These are phyloP conservation scores for Myxocyprinus asiaticus DNA, from an alignment of 2,113 vertebrate species.

Conservation along the genomic window DNA sequence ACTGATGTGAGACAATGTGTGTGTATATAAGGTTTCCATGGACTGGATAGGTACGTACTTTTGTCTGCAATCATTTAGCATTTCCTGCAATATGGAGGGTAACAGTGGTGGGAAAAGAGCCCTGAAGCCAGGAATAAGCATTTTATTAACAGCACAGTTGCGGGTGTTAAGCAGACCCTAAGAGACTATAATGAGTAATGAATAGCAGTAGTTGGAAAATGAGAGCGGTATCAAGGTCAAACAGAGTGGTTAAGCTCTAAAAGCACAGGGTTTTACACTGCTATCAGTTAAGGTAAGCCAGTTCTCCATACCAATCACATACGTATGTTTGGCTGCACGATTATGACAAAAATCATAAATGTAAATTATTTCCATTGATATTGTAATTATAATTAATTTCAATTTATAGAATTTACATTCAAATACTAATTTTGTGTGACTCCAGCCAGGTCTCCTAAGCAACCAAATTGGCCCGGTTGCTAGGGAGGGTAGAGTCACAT, in stretches of 20 bases:
- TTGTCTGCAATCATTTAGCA: conserved; percentile 52
- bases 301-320: background rate
- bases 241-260: conserved; percentile 22
- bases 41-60: conserved; percentile 36
- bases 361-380: too few relatives aligned
- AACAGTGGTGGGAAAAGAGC: conserved; percentile 43
- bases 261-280: conserved; percentile 33
- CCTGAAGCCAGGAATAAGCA: conserved; percentile 44
- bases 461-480: too few relatives aligned
- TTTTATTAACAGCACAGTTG: conserved; percentile 52
- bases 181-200: conserved; percentile 44
- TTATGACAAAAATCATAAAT: too few relatives aligned
- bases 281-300: background rate
- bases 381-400: too few relatives aligned
- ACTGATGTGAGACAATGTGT: conserved; percentile 40
- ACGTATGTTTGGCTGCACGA: too few relatives aligned
- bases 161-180: background rate
- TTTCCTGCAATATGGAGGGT: conserved; percentile 19
- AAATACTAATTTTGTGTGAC: too few relatives aligned
- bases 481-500: too few relatives aligned
- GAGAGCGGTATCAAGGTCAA: conserved; percentile 32
- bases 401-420: too few relatives aligned
- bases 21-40: conserved; percentile 32
- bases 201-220: conserved; percentile 37
- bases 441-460: too few relatives aligned